A percentile compares a stretch with the other conserved stretches of the same genome.
Evolutionary conservation across 2,888 invertebrate genomes (phyloP).

Genomic region (Orthosia cruda): DNA sequence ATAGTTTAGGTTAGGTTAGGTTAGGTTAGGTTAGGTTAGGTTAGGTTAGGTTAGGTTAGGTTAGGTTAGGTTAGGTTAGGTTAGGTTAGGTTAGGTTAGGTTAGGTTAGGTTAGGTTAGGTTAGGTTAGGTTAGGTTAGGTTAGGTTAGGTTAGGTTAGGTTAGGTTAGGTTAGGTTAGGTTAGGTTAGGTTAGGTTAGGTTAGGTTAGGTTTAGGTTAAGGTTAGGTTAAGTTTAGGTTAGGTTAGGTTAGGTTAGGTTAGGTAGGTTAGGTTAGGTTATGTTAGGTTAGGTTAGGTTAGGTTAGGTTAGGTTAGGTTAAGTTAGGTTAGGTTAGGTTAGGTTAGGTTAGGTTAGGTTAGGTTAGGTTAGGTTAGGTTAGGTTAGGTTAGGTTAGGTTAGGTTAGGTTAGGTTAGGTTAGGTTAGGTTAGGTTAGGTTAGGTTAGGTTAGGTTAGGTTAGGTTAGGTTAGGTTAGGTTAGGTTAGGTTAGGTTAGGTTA

Average conservation of each 20-base stretch:
- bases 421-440: constrained; percentile 2
- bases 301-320: constrained; percentile 33
- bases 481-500: background rate
- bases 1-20: background rate
- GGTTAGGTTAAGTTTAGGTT: too few species aligned
- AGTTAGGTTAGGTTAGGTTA: constrained; percentile 7
- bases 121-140: constrained; percentile 10
- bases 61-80: too few species aligned
- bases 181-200: constrained; percentile 4
- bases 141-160: constrained; percentile 57
- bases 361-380: background rate
- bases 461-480: constrained; percentile 2
- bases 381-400: constrained; percentile 1
- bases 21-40: background rate
- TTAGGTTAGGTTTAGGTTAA: too few species aligned
- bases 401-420: constrained; percentile 1
- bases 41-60: background rate
- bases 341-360: background rate
- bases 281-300: constrained; percentile 64
- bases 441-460: constrained; percentile 1
- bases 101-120: background rate
- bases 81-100: background rate
- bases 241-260: constrained; percentile 40
- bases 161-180: constrained; percentile 58
- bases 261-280: constrained; percentile 2